A percentile compares a stretch with the other conserved stretches of the same genome.
Evolutionary conservation across 2,797 vertebrate species (phyloP).

Genomic region (Echiichthys vipera): DNA sequence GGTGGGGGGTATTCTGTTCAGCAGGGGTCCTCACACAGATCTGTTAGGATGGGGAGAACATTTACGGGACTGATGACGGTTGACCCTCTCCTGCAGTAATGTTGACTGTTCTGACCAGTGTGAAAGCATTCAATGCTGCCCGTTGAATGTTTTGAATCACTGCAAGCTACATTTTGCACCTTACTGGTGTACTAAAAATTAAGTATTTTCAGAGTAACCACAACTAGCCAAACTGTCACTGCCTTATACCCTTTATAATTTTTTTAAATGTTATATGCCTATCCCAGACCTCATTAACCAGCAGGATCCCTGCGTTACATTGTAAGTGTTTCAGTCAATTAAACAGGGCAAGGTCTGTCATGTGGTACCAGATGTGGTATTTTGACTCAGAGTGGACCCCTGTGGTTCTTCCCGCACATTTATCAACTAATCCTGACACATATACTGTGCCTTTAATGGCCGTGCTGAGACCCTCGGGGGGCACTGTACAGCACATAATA

Average conservation of each 20-base stretch:
- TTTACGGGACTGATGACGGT: conserved; percentile 28
- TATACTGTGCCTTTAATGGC: conserved; percentile 46
- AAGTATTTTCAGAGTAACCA: background rate
- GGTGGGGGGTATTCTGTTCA: conserved; percentile 30
- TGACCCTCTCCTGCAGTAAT: conserved; percentile 16
- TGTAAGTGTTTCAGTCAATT: conserved; percentile 19
- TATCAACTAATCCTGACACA: conserved; percentile 52
- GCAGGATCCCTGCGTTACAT: background rate
- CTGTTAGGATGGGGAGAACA: conserved; percentile 8
- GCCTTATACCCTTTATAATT: background rate
- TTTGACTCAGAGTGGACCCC: conserved; percentile 41
- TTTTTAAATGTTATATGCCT: background rate
- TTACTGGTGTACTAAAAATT: background rate
- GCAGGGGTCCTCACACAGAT: conserved; percentile 31
- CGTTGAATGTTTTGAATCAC: background rate
- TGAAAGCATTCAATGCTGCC: conserved; percentile 10
- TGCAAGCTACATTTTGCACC: background rate
- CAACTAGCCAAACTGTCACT: background rate
- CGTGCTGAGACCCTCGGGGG: conserved; percentile 28
- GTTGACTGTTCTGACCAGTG: background rate
- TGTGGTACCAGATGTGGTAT: conserved; percentile 54
- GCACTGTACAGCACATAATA: conserved; percentile 37
- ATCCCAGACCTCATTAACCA: conserved; percentile 3
- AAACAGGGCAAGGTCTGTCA: conserved; percentile 9
- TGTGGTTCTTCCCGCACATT: conserved; percentile 54